Evolutionary conservation across 2,888 invertebrate genomes (phyloP).

Genomic region (Tipula unca): DNA sequence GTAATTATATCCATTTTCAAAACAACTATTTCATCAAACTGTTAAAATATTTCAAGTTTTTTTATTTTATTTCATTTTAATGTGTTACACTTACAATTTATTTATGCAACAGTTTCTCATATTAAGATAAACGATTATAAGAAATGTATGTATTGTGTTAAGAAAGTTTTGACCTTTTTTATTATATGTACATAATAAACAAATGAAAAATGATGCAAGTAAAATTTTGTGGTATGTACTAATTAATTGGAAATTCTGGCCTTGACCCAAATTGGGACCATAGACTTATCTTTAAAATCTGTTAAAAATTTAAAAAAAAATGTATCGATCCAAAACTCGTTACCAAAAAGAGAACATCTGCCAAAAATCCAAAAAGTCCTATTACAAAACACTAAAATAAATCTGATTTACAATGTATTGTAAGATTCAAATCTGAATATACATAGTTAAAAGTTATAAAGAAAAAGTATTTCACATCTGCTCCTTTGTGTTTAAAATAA

Average conservation of each 20-base stretch:
- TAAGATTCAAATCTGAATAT: slow-evolving; percentile 1
- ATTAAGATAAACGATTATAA: neutral
- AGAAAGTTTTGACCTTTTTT: neutral
- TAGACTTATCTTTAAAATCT: neutral
- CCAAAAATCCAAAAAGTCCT: neutral
- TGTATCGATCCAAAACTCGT: neutral
- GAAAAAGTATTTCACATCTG: neutral
- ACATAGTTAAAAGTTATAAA: neutral
- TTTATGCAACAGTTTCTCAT: neutral
- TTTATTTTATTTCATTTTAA: neutral
- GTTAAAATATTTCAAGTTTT: neutral
- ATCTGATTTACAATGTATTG: neutral
- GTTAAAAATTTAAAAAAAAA: neutral
- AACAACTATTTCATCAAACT: neutral
- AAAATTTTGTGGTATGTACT: neutral
- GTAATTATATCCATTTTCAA: neutral
- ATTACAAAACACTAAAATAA: neutral
- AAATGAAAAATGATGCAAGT: neutral
- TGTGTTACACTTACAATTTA: slow-evolving; percentile 8
- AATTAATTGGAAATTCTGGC: neutral
- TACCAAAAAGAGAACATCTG: neutral
- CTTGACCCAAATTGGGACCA: neutral
- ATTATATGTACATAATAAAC: neutral
- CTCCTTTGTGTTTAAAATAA: neutral
- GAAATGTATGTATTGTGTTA: neutral